Percentiles rank a stretch among this genome's conserved stretches.
Evolutionary conservation across 2,888 invertebrate genomes (phyloP).

Genomic region (Aleiodes leptofemur): DNA sequence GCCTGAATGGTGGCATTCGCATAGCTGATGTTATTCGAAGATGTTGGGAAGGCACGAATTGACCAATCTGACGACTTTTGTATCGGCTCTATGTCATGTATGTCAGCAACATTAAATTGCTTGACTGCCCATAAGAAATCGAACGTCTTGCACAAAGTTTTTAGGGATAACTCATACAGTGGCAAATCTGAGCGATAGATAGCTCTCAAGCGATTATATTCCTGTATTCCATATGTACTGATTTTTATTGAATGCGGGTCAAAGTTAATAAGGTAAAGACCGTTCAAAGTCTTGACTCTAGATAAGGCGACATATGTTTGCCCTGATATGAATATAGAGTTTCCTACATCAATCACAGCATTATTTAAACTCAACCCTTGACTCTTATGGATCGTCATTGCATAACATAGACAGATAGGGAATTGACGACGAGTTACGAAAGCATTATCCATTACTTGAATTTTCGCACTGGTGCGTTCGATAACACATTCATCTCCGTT

Average conservation of each 20-base stretch:
- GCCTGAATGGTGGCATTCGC: neutral
- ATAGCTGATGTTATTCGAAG: neutral
- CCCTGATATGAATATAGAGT: constrained; percentile 52
- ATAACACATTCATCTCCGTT: neutral
- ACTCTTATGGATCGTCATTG: neutral
- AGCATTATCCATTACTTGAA: neutral
- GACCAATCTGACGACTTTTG: neutral
- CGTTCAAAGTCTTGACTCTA: constrained; percentile 51
- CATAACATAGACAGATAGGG: neutral
- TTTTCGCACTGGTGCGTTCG: neutral
- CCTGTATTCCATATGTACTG: constrained; percentile 47
- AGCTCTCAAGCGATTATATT: constrained; percentile 55
- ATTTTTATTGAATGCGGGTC: constrained; percentile 52
- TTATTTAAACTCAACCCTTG: constrained; percentile 42
- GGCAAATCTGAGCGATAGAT: constrained; percentile 22
- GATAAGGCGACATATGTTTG: constrained; percentile 58
- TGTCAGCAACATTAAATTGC: neutral
- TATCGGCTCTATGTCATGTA: neutral
- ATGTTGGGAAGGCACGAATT: neutral
- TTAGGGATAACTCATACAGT: neutral
- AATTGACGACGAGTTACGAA: neutral
- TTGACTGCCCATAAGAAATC: constrained; percentile 23
- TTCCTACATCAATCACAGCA: constrained; percentile 53
- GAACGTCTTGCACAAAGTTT: neutral
- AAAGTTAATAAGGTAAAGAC: constrained; percentile 57